These are phyloP conservation scores for Zaprionus bogoriensis DNA, from an alignment of 2,888 invertebrate genomes.

Conservation along the genomic window DNA sequence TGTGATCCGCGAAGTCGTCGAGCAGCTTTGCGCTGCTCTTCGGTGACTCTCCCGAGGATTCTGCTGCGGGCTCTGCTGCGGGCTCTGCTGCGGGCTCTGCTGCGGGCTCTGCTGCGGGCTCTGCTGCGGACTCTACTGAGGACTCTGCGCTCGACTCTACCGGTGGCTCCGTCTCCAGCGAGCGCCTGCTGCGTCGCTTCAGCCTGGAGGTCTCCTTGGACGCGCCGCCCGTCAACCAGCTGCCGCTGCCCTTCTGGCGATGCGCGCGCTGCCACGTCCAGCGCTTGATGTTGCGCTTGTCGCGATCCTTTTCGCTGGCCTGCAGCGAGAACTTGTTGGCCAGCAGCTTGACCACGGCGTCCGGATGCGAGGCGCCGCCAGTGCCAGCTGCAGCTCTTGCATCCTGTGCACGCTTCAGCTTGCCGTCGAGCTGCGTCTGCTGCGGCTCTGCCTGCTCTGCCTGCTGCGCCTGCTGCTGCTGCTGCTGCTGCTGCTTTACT, in stretches of 20 bases:
- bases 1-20: constrained; percentile 61
- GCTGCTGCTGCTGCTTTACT: background rate
- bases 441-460: background rate
- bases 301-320: constrained; percentile 31
- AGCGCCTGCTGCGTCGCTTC: constrained; percentile 23
- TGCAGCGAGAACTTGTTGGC: constrained; percentile 45
- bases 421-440: background rate
- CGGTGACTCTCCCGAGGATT: constrained; percentile 16
- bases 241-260: constrained; percentile 11
- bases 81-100: background rate
- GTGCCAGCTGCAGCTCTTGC: background rate
- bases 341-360: constrained; percentile 57
- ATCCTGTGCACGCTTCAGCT: background rate
- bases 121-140: background rate
- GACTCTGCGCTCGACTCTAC: background rate
- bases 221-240: background rate
- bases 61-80: background rate
- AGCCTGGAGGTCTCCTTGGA: too few relatives aligned
- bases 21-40: constrained; percentile 7
- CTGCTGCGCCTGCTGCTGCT: background rate
- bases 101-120: background rate
- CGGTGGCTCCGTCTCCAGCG: background rate
- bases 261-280: constrained; percentile 11
- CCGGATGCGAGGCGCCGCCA: constrained; percentile 15
- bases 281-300: constrained; percentile 36